Conservation (phyloP, 2,888 invertebrate genomes). For the Trissolcus brochymenae region DNA sequence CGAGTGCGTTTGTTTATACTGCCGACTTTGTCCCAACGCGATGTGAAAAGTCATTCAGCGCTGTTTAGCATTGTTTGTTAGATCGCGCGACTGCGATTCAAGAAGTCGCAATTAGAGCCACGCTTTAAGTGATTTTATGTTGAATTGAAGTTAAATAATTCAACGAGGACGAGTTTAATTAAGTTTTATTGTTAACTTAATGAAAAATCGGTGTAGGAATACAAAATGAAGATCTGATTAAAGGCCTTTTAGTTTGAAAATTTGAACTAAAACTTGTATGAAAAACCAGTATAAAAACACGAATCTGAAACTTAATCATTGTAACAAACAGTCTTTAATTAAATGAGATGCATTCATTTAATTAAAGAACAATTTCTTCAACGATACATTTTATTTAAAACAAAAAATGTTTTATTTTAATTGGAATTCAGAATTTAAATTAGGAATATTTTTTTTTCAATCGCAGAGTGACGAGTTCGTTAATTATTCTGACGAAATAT, state of each 20-base stretch:
- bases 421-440: not conserved
- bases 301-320: too few relatives aligned
- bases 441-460: not conserved
- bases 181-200: not conserved
- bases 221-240: too few relatives aligned
- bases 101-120: constrained; percentile 1
- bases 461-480: constrained; percentile 25
- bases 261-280: too few relatives aligned
- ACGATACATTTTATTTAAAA: too few relatives aligned
- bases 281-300: too few relatives aligned
- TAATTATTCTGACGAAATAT: constrained; percentile 54
- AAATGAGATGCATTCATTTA: too few relatives aligned
- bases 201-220: too few relatives aligned
- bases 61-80: constrained; percentile 27
- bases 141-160: not conserved
- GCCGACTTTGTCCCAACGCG: not conserved
- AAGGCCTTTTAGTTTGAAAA: too few relatives aligned
- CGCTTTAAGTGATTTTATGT: constrained; percentile 1
- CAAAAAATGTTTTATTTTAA: too few relatives aligned
- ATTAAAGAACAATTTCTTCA: too few relatives aligned
- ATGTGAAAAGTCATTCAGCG: constrained; percentile 30
- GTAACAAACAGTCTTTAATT: too few relatives aligned
- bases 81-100: constrained; percentile 1
- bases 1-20: constrained; percentile 29
- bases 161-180: constrained; percentile 1